These are phyloP conservation scores for Pseudococcus viburni DNA, from an alignment of 2,888 invertebrate genomes.

Conservation along the genomic window DNA sequence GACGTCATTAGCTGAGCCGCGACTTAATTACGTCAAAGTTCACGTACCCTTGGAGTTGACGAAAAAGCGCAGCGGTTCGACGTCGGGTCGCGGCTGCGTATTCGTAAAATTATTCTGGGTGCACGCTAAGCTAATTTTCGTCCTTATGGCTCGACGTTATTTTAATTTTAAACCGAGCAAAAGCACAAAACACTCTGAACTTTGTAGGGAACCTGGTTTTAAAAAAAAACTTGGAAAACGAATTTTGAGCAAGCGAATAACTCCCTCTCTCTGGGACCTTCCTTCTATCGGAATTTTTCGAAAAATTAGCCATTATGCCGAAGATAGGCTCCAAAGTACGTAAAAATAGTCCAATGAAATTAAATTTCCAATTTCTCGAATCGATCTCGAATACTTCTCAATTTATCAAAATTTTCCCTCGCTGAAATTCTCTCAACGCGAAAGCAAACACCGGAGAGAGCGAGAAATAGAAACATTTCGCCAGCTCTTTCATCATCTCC, in stretches of 20 bases:
- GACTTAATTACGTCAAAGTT: conserved; percentile 32
- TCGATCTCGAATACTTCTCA: background rate
- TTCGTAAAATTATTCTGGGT: background rate
- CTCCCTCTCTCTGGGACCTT: background rate
- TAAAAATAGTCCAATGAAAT: background rate
- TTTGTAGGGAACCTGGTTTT: background rate
- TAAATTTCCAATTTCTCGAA: background rate
- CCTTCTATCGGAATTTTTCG: too few relatives aligned
- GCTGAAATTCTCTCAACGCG: background rate
- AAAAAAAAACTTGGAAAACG: background rate
- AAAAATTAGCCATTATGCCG: too few relatives aligned
- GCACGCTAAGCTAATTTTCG: background rate
- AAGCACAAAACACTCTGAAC: background rate
- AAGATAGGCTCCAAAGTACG: too few relatives aligned
- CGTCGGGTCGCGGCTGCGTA: background rate
- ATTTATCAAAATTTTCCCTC: background rate
- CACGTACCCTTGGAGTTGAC: conserved; percentile 15
- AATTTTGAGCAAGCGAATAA: background rate
- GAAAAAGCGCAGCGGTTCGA: background rate
- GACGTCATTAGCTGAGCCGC: background rate
- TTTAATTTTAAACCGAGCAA: background rate
- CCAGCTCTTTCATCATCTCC: background rate
- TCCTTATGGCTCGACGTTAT: background rate
- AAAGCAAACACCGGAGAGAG: background rate
- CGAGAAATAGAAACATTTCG: background rate